Conservation (phyloP, 2,888 invertebrate genomes). For the Parnassius mnemosyne region DNA sequence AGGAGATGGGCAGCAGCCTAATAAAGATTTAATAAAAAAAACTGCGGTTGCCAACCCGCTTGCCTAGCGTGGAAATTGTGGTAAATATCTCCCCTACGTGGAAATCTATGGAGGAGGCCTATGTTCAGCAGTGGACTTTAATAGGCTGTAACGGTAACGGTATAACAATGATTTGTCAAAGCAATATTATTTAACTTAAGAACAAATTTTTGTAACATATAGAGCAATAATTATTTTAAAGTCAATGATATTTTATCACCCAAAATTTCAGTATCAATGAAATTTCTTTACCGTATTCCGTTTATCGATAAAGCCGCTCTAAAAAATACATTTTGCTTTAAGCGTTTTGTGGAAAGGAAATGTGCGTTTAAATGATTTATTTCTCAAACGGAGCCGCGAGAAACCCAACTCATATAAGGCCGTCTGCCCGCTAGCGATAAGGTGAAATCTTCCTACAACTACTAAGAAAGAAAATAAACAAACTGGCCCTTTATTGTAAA, state of each 20-base stretch:
- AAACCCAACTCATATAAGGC: constrained; percentile 57
- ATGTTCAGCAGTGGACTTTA: too few relatives aligned
- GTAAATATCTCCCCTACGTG: too few relatives aligned
- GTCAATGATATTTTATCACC: neutral
- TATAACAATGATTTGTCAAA: too few relatives aligned
- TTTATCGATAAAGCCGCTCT: constrained; percentile 54
- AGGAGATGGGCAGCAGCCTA: too few relatives aligned
- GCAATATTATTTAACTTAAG: too few relatives aligned
- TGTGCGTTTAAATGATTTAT: constrained; percentile 78
- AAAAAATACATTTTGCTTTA: constrained; percentile 57
- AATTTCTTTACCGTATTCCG: constrained; percentile 37
- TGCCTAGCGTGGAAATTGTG: too few relatives aligned
- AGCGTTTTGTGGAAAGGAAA: constrained; percentile 73
- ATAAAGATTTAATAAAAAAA: too few relatives aligned
- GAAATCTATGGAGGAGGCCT: too few relatives aligned
- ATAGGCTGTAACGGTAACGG: too few relatives aligned
- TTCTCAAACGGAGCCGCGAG: constrained; percentile 66
- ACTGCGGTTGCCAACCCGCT: too few relatives aligned
- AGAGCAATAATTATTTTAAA: neutral
- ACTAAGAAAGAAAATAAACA: constrained; percentile 75
- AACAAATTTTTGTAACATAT: too few relatives aligned
- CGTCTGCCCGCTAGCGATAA: constrained; percentile 74
- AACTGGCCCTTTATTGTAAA: constrained; percentile 42
- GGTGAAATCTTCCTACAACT: constrained; percentile 65
- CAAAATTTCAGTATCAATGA: constrained; percentile 10